Percentiles rank a stretch among this genome's conserved stretches.
Conservation (phyloP, 2,113 vertebrate species). For the Dipodomys merriami region DNA sequence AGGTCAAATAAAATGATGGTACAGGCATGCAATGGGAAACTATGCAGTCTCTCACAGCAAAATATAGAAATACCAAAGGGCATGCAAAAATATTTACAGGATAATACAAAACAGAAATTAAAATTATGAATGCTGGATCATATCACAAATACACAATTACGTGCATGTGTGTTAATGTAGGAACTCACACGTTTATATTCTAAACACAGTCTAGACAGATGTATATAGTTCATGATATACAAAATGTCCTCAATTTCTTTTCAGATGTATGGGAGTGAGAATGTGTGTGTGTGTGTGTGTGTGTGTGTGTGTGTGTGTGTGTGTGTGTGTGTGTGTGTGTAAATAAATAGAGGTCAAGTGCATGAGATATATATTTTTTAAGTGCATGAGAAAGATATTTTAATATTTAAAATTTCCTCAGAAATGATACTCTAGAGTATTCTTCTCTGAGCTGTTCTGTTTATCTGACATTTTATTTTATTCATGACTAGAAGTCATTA, state of each 20-base stretch:
- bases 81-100: background rate
- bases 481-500: background rate
- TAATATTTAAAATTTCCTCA: background rate
- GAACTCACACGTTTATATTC: background rate
- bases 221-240: background rate
- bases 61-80: background rate
- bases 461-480: background rate
- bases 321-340: background rate
- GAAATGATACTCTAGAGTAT: background rate
- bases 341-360: background rate
- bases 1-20: background rate
- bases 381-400: background rate
- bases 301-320: background rate
- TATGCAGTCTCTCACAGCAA: conserved; percentile 18
- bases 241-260: conserved; percentile 1
- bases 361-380: background rate
- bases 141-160: background rate
- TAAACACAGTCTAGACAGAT: background rate
- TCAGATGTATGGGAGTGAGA: background rate
- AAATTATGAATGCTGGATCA: background rate
- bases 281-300: background rate
- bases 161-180: background rate
- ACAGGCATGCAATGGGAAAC: background rate
- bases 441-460: background rate
- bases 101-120: background rate